Evolutionary conservation across 2,113 vertebrate genomes (phyloP), one percentile per base, ranked within the genome.

Genomic region (Falcunculus frontatus): DNA sequence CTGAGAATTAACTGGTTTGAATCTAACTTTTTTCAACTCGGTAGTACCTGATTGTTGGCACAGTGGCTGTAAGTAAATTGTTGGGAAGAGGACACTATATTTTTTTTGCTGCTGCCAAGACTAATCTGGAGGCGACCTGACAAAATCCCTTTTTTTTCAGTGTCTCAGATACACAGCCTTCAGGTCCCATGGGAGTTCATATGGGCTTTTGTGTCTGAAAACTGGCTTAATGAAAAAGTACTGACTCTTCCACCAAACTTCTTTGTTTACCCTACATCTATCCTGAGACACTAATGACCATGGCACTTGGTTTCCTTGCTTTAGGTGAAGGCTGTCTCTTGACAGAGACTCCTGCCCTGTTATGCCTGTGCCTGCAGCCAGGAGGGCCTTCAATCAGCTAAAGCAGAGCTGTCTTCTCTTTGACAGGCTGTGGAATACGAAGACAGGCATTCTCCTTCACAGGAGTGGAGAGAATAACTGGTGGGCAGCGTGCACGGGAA

Each of bases 401-500:
- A 81, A 78, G 35, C 30, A 37, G 49, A 59, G 41, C 32, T 79
- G 7, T 57, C 16, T 91, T 95, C 59, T 78, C 60, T 92, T 81
- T 83, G 70, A 59, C 90, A 98, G 98, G 77, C 32, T 98, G 98
- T 87, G 98, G 98, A 56, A 59, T 97, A 82, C 97, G 98, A 39
- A 97, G 37, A 70, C 91, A 97, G n/a, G 4, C 35, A 1, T 47
- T 86, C 53, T 52, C 84, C 95, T 98, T 95, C 83, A 16, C 94
- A n/a, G 96, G 96, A 93, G 87, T 91, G 55, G 98, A 98, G 75
- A 97, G 99, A 82, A 99, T 99, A 55, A 97, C 98, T 7, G 98
- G 98, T 0, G 99, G 99, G 20, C 95, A 95, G 93, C 94, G 97
- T 6, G 97, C 99, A 0, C 91, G n/a, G 16, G 95, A 95, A 2